These are phyloP conservation scores for Plagodis pulveraria DNA, from an alignment of 2,888 invertebrate genomes.

Conservation along the genomic window DNA sequence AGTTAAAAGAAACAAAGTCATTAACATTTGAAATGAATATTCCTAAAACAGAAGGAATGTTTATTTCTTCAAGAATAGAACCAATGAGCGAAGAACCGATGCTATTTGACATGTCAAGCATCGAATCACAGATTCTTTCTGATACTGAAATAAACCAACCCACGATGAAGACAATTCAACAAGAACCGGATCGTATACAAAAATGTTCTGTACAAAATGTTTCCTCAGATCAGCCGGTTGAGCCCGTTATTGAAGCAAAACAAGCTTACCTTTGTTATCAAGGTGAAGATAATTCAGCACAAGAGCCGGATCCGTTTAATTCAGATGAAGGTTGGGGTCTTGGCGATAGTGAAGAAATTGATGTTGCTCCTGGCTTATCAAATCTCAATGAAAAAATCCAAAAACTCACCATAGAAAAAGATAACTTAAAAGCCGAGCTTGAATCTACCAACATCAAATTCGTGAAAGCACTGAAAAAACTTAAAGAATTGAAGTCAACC, in stretches of 20 bases:
- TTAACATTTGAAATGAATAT: constrained; percentile 78
- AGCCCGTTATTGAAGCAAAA: constrained; percentile 77
- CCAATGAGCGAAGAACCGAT: constrained; percentile 57
- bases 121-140: constrained; percentile 76
- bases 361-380: constrained; percentile 72
- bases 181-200: constrained; percentile 47
- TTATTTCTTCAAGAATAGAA: constrained; percentile 78
- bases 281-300: constrained; percentile 46
- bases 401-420: constrained; percentile 84
- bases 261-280: constrained; percentile 83
- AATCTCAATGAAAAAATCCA: constrained; percentile 85
- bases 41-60: constrained; percentile 80
- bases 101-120: constrained; percentile 54
- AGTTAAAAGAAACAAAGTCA: constrained; percentile 66
- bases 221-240: constrained; percentile 45
- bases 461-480: constrained; percentile 91
- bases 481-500: constrained; percentile 91
- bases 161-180: constrained; percentile 42
- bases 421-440: constrained; percentile 85
- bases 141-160: constrained; percentile 47
- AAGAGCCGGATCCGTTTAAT: constrained; percentile 67
- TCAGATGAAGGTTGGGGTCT: constrained; percentile 79
- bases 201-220: constrained; percentile 39
- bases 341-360: constrained; percentile 63
- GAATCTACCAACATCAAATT: constrained; percentile 88